Evolutionary conservation across 2,797 vertebrate genomes (phyloP), one percentile per base, ranked within the genome.

Genomic region (Gambelia wislizenii): DNA sequence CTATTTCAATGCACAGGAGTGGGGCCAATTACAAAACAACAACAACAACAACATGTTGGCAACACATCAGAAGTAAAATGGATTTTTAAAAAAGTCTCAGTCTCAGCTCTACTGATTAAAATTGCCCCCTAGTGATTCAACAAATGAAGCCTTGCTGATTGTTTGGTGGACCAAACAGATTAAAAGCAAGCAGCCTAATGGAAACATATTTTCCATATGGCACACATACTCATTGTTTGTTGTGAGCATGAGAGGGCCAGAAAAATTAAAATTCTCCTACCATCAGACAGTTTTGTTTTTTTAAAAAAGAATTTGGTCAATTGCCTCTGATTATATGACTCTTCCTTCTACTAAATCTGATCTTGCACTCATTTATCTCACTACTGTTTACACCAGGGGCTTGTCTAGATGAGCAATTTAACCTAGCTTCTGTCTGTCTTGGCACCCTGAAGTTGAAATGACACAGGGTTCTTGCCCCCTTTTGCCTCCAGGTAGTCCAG

Each of bases 101-200:
- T 76, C 56, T 64, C 74, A 9, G 33, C 44, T 64, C 56, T 64
- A 33, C 75, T 77, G 74, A 77, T 86, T 86, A 86, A 86, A 77
- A 86, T 61, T 77, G 56, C 30, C 30, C 84, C 72, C 74, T 22
- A 77, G 75, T 64, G 75, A 77, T 86, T 64, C 64, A n/a, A 77
- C 44, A 76, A 85, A 30, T n/a, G 84, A 77, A 77, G 74, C 56
- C 77, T 77, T 61, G 75, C 39, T 86, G 59, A 77, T 56, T 61
- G 56, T 77, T 77, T 39, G 49, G 74, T 44, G 61, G 44, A 77
- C 74, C 74, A 77, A 77, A 77, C 74, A 86, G 70, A 85, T 77
- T 77, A 77, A 77, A 85, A 49, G 22, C 56, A 64, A 86, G 74
- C 56, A 2, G 84, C 30, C 74, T 64, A 13, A 18, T 77, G 42